These are phyloP conservation scores for Drosophila hydei DNA, from an alignment of 1,140 invertebrate species.

Conservation along the genomic window DNA sequence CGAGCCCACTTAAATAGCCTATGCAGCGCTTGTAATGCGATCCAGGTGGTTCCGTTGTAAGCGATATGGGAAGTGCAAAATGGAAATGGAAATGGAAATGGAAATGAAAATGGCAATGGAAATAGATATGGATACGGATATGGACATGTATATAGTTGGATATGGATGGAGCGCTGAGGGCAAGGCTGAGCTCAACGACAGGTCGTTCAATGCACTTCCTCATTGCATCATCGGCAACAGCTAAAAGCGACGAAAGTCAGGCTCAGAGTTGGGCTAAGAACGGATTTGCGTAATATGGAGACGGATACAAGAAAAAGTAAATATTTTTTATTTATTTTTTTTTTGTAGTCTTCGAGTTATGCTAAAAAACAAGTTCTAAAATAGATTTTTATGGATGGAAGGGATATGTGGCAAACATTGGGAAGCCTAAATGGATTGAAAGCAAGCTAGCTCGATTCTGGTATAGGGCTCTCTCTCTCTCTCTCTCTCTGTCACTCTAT, in stretches of 20 bases:
- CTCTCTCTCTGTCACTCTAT: too few species aligned
- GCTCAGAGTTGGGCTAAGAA: not conserved
- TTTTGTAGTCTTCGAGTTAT: too few species aligned
- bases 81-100: slow-evolving; percentile 16
- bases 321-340: too few species aligned
- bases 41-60: slow-evolving; percentile 35
- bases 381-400: too few species aligned
- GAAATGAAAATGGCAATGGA: not conserved
- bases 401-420: too few species aligned
- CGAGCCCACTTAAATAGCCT: slow-evolving; percentile 37
- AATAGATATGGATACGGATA: slow-evolving; percentile 5
- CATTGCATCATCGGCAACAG: slow-evolving; percentile 1
- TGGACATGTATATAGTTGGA: not conserved
- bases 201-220: slow-evolving; percentile 15
- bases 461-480: too few species aligned
- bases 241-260: not conserved
- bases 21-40: slow-evolving; percentile 18
- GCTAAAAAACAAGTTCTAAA: too few species aligned
- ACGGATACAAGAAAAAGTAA: too few species aligned
- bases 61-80: slow-evolving; percentile 11
- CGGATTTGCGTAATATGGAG: too few species aligned
- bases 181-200: not conserved
- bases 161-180: not conserved
- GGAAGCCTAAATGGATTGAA: too few species aligned
- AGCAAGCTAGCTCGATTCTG: too few species aligned